Evolutionary conservation across 1,140 invertebrate genomes (phyloP).

Genomic region (Listronotus bonariensis): DNA sequence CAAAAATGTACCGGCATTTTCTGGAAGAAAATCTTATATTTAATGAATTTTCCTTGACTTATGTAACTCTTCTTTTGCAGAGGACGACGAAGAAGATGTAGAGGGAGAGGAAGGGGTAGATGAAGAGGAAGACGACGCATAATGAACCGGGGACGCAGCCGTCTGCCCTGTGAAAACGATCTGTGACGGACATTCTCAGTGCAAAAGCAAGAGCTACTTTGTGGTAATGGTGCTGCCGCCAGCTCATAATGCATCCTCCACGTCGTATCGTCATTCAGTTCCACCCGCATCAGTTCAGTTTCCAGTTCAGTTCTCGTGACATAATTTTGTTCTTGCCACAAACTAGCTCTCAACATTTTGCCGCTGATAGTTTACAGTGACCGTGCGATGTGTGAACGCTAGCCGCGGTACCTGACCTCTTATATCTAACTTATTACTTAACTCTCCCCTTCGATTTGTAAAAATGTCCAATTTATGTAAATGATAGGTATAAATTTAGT

Average conservation of each 20-base stretch:
- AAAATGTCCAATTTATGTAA: slow-evolving; percentile 57
- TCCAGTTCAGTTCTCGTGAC: slow-evolving; percentile 6
- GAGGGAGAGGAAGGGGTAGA: slow-evolving; percentile 52
- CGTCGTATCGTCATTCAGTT: slow-evolving; percentile 5
- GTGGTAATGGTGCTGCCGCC: slow-evolving; percentile 40
- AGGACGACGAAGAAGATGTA: slow-evolving; percentile 55
- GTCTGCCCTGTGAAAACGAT: slow-evolving; percentile 44
- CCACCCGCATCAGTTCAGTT: slow-evolving; percentile 8
- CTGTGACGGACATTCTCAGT: slow-evolving; percentile 50
- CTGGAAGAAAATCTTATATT: too few relatives aligned
- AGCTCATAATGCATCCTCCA: slow-evolving; percentile 11
- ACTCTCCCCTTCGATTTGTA: slow-evolving; percentile 55
- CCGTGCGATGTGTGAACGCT: slow-evolving; percentile 46
- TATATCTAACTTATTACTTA: slow-evolving; percentile 54
- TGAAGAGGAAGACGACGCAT: slow-evolving; percentile 55
- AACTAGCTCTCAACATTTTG: slow-evolving; percentile 48
- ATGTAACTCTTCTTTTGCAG: slow-evolving; percentile 41
- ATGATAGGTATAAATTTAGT: slow-evolving; percentile 57
- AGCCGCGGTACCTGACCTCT: slow-evolving; percentile 51
- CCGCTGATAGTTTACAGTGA: slow-evolving; percentile 40
- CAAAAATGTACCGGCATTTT: too few relatives aligned
- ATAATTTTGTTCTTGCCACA: slow-evolving; percentile 40
- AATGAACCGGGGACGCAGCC: slow-evolving; percentile 46
- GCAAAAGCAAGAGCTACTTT: slow-evolving; percentile 51
- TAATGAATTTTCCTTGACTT: too few relatives aligned